phyloP scores from a whole-genome alignment of 1,140 invertebrate species.

The Doryteuthis pealeii region DNA sequence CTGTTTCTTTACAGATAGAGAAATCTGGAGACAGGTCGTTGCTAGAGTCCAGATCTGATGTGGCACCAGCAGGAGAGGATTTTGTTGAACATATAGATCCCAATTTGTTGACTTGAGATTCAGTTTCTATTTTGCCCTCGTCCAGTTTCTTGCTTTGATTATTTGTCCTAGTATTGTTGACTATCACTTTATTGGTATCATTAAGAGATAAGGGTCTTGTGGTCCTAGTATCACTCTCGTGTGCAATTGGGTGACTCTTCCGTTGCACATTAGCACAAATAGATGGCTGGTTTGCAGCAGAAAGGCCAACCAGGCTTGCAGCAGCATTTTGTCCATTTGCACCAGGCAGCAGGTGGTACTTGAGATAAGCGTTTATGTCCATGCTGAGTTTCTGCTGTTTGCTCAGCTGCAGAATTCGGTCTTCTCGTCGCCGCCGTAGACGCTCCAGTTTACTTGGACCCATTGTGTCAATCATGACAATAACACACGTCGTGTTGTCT shows the following conservation, averaged over 20 bases:
- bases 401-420: constrained; percentile 14
- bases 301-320: not conserved
- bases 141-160: too few species aligned
- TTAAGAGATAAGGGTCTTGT: too few species aligned
- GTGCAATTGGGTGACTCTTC: not conserved
- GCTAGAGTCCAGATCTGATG: not conserved
- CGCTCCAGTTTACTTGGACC: constrained; percentile 62
- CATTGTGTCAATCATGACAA: constrained; percentile 87
- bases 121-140: too few species aligned
- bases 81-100: too few species aligned
- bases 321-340: not conserved
- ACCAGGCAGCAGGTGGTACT: not conserved
- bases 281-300: not conserved
- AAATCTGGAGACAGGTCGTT: not conserved
- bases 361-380: constrained; percentile 3
- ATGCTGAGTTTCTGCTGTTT: not conserved
- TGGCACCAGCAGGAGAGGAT: not conserved
- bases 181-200: too few species aligned
- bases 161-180: too few species aligned
- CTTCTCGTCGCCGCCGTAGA: constrained; percentile 45
- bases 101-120: too few species aligned
- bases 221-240: not conserved
- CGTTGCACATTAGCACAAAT: not conserved
- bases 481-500: constrained; percentile 94
- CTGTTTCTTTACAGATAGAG: not conserved